Conservation (phyloP, 2,888 invertebrate genomes). For the Drosophila siamana region DNA sequence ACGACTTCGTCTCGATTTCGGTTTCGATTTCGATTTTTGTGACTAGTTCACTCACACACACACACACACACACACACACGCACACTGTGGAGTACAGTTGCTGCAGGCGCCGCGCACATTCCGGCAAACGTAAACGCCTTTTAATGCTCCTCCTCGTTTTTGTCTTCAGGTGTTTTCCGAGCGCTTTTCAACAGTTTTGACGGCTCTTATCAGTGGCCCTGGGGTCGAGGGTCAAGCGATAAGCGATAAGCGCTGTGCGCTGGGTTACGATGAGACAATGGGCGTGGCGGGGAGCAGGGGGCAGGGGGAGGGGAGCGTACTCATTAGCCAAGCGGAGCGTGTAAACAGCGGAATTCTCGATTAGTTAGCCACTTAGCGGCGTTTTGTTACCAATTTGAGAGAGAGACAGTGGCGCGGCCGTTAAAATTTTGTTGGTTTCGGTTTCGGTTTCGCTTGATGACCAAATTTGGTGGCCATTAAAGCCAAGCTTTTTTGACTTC, state of each 20-base stretch:
- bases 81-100: slow-evolving; percentile 41
- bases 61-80: not conserved
- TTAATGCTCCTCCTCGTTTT: not conserved
- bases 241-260: slow-evolving; percentile 11
- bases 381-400: slow-evolving; percentile 63
- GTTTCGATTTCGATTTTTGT: slow-evolving; percentile 10
- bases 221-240: slow-evolving; percentile 11
- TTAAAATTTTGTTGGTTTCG: slow-evolving; percentile 31
- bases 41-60: slow-evolving; percentile 9
- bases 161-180: not conserved
- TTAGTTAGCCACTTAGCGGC: slow-evolving; percentile 74
- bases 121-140: slow-evolving; percentile 4
- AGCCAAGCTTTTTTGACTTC: slow-evolving; percentile 71
- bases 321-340: slow-evolving; percentile 78
- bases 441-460: slow-evolving; percentile 62
- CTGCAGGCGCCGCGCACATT: slow-evolving; percentile 19
- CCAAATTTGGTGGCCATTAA: slow-evolving; percentile 72
- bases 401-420: slow-evolving; percentile 17
- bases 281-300: not conserved
- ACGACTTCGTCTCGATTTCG: slow-evolving; percentile 15
- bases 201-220: slow-evolving; percentile 3
- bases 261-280: not conserved
- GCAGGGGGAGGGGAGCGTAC: slow-evolving; percentile 1
- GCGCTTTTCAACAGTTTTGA: not conserved
- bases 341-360: slow-evolving; percentile 72